Conservation (phyloP, 92 coral and sea anemone species). For the Epizoanthus stellaris region DNA sequence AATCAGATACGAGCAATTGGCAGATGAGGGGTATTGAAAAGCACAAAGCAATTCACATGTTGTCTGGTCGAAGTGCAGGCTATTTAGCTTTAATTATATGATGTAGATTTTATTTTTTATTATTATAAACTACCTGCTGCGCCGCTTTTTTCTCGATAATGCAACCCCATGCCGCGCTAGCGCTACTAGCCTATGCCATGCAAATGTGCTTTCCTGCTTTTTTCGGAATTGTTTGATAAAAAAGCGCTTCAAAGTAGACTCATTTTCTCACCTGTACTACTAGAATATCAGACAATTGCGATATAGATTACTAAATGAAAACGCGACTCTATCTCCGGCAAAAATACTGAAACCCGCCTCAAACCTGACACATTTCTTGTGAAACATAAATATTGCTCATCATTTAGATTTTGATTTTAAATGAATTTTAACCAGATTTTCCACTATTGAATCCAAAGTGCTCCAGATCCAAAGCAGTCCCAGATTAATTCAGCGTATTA, state of each 20-base stretch:
- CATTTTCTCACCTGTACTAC: constrained; percentile 67
- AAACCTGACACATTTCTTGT: constrained; percentile 3
- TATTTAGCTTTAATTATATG: constrained; percentile 97
- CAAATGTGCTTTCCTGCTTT: constrained; percentile 77
- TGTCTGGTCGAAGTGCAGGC: constrained; percentile 92
- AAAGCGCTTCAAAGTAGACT: constrained; percentile 45
- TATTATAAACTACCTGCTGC: constrained; percentile 92
- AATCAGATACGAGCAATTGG: constrained; percentile 76
- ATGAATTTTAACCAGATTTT: constrained; percentile 28
- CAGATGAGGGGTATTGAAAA: constrained; percentile 90
- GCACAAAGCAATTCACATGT: constrained; percentile 94
- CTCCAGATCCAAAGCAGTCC: constrained; percentile 50
- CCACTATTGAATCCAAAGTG: constrained; percentile 17
- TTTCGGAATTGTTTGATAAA: constrained; percentile 60
- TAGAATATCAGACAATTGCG: constrained; percentile 16
- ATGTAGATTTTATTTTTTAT: constrained; percentile 97
- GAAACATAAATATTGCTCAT: not conserved
- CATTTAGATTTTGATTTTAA: constrained; percentile 2
- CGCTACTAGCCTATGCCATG: constrained; percentile 66
- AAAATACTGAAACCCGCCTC: constrained; percentile 1
- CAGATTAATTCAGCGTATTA: constrained; percentile 55
- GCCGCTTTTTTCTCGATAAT: constrained; percentile 90
- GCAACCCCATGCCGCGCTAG: constrained; percentile 85
- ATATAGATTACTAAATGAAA: constrained; percentile 29
- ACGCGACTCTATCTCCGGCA: constrained; percentile 36